Percentiles rank a stretch among this genome's conserved stretches.
phyloP scores from a whole-genome alignment of 2,888 invertebrate species.

The Saturnia japonica region DNA sequence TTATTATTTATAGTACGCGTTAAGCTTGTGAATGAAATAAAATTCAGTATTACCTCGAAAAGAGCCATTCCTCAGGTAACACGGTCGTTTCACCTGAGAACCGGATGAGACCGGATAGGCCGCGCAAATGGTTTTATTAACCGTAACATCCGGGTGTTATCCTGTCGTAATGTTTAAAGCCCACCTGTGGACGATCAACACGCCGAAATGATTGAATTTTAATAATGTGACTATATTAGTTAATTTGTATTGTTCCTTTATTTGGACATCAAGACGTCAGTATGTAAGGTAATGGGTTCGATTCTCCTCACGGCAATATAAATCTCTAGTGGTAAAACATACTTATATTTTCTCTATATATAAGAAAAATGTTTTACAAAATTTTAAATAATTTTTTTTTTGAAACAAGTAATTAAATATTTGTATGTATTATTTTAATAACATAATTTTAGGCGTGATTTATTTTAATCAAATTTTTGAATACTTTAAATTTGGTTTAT shows the following conservation, averaged over 20 bases:
- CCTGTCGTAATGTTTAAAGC: slow-evolving; percentile 44
- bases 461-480: no score
- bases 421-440: no score
- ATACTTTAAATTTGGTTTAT: no score
- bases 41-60: slow-evolving; percentile 15
- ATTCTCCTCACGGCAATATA: background rate
- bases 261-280: no score
- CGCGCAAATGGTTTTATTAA: slow-evolving; percentile 63
- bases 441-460: no score
- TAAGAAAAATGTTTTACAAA: no score
- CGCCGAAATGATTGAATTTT: slow-evolving; percentile 16
- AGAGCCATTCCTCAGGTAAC: slow-evolving; percentile 33
- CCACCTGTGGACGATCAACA: slow-evolving; percentile 52
- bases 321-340: background rate
- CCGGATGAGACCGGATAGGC: slow-evolving; percentile 40
- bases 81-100: slow-evolving; percentile 43
- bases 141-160: slow-evolving; percentile 41
- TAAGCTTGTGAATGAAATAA: slow-evolving; percentile 4
- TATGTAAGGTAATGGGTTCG: background rate
- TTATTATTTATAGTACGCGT: background rate
- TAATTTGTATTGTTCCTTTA: background rate
- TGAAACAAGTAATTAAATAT: no score
- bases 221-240: slow-evolving; percentile 12
- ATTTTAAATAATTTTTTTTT: no score
- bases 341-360: no score